Conservation (phyloP, 2,888 invertebrate genomes). For the Drosophila monieri region DNA sequence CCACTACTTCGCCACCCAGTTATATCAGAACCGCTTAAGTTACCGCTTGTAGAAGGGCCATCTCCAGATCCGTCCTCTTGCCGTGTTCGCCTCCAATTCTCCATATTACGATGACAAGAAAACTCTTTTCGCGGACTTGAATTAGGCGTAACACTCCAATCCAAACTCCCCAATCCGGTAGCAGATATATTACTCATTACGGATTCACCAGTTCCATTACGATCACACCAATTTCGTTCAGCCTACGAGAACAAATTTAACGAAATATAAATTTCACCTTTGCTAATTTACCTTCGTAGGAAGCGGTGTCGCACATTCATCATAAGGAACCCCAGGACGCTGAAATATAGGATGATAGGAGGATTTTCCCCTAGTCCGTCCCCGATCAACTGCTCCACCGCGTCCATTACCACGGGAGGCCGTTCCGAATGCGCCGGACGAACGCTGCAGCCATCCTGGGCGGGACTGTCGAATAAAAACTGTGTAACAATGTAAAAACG, state of each 20-base stretch:
- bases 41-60: slow-evolving; percentile 42
- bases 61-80: slow-evolving; percentile 79
- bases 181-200: slow-evolving; percentile 26
- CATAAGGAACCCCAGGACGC: slow-evolving; percentile 80
- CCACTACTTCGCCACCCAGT: slow-evolving; percentile 71
- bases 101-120: slow-evolving; percentile 77
- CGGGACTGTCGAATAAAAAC: slow-evolving; percentile 58
- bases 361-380: slow-evolving; percentile 82
- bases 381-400: slow-evolving; percentile 85
- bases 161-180: slow-evolving; percentile 41
- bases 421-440: slow-evolving; percentile 82
- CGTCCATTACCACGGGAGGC: slow-evolving; percentile 84
- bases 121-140: slow-evolving; percentile 83
- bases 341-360: slow-evolving; percentile 81
- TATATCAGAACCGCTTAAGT: slow-evolving; percentile 39
- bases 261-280: neutral
- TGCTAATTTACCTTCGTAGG: slow-evolving; percentile 61
- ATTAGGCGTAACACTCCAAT: slow-evolving; percentile 82
- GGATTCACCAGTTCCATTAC: slow-evolving; percentile 79
- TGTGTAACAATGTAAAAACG: slow-evolving; percentile 1
- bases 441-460: slow-evolving; percentile 84
- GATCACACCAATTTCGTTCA: slow-evolving; percentile 82
- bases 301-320: slow-evolving; percentile 72
- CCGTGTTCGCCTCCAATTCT: slow-evolving; percentile 83
- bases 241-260: slow-evolving; percentile 47